Evolutionary conservation across 2,797 vertebrate species (phyloP), one percentile per base, ranked within the genome.

Genomic region (Cyprinodon diabolis): DNA sequence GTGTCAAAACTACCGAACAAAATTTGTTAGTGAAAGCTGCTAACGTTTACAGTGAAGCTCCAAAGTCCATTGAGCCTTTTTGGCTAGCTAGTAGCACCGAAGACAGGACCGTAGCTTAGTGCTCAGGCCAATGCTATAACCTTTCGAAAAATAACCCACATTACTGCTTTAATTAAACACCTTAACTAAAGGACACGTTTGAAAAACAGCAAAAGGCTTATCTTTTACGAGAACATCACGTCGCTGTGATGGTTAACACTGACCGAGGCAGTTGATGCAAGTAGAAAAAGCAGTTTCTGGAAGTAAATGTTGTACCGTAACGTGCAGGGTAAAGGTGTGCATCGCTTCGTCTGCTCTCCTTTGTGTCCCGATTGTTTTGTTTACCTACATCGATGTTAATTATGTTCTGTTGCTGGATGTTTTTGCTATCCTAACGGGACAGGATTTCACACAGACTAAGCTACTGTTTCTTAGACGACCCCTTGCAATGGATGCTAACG

Each of bases 61-160:
- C 84, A 80, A 91, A 93, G 90, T 91, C 92, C 84, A 78, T 87
- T 80, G 83, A 91, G 90, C 80, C 86, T 82, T 77, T 87, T 88
- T 84, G 90, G 90, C 83, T 93, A 92, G 88, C 87, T 87, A 57
- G 79, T 91, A 91, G 91, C 89, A 79, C 55, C 10, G 86, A 82
- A 79, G 92, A 89, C 86, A 75, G 82, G 84, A 82, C 74, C 77
- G 85, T 84, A 35, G 85, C 14, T 82, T 58, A 76, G 58, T 72
- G 82, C 25, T 65, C 86, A 83, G 88, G 87, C 89, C 90, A 77
- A 81, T 77, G 85, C 68, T 67, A 6, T 76, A 87, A 90, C 87
- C 81, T 81, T 67, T 71, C 82, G 69, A 85, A 66, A 66, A 80
- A 84, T 73, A 58, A 69, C 55, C 75, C 74, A 76, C 75, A 80